Conservation (phyloP, 2,113 vertebrate genomes). For the Setophaga petechia region DNA sequence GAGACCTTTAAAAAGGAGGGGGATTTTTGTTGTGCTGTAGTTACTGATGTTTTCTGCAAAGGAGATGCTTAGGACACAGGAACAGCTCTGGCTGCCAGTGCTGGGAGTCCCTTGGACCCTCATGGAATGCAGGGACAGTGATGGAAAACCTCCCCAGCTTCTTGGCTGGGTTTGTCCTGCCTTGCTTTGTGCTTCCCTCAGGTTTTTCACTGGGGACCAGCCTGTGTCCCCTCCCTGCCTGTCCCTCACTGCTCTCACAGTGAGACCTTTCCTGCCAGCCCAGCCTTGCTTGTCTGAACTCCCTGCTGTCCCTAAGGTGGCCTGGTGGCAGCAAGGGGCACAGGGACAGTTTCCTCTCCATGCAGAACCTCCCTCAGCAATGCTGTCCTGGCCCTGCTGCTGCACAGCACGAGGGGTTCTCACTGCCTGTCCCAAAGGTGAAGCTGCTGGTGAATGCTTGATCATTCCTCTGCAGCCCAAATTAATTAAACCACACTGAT, state of each 20-base stretch:
- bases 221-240: not conserved
- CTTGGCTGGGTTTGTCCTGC: constrained; percentile 47
- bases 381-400: not conserved
- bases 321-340: not conserved
- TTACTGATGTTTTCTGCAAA: constrained; percentile 6
- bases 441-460: constrained; percentile 44
- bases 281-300: not conserved
- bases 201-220: constrained; percentile 46
- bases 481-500: constrained; percentile 72
- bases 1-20: not conserved
- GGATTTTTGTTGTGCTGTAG: not conserved
- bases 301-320: not conserved
- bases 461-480: constrained; percentile 67
- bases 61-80: not conserved
- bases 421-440: constrained; percentile 64
- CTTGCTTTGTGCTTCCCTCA: constrained; percentile 46
- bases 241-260: not conserved
- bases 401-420: constrained; percentile 32
- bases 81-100: constrained; percentile 7
- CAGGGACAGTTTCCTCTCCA: not conserved
- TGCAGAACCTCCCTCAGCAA: constrained; percentile 13
- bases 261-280: not conserved
- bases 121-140: constrained; percentile 54
- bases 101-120: constrained; percentile 17
- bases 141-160: constrained; percentile 59